Conservation (phyloP, 2,797 vertebrate genomes). For the Sphaeramia orbicularis region DNA sequence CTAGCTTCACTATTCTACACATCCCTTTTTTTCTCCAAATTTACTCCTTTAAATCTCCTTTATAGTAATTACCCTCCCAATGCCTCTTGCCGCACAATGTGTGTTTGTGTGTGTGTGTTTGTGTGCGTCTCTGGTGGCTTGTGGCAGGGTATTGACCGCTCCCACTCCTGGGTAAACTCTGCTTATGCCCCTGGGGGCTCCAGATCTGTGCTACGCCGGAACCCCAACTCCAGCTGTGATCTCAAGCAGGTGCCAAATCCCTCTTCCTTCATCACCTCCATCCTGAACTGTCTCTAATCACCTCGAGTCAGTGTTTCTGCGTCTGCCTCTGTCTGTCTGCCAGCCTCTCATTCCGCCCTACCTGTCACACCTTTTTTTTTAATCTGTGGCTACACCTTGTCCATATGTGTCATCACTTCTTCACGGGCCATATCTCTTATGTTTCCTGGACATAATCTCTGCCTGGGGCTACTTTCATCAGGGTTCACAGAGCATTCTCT, state of each 20-base stretch:
- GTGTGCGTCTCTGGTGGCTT: conserved; percentile 74
- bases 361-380: conserved; percentile 5
- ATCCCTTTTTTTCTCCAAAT: conserved; percentile 30
- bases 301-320: conserved; percentile 28
- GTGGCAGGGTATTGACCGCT: conserved; percentile 94
- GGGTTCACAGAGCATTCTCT: conserved; percentile 49
- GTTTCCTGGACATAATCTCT: conserved; percentile 39
- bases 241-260: conserved; percentile 93
- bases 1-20: conserved; percentile 27
- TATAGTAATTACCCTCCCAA: conserved; percentile 56
- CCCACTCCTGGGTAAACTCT: conserved; percentile 97
- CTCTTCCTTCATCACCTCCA: conserved; percentile 41
- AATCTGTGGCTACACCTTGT: conserved; percentile 21
- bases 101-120: conserved; percentile 69
- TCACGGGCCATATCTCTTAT: conserved; percentile 33
- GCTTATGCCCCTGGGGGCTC: conserved; percentile 94
- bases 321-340: conserved; percentile 28
- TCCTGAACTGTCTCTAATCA: conserved; percentile 30
- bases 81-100: conserved; percentile 68
- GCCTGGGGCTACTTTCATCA: conserved; percentile 33
- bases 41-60: conserved; percentile 34
- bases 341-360: conserved; percentile 25
- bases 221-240: conserved; percentile 92
- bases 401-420: conserved; percentile 21
- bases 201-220: conserved; percentile 92